phyloP scores from a whole-genome alignment of 2,797 vertebrate genomes.

The Thunnus albacares region DNA sequence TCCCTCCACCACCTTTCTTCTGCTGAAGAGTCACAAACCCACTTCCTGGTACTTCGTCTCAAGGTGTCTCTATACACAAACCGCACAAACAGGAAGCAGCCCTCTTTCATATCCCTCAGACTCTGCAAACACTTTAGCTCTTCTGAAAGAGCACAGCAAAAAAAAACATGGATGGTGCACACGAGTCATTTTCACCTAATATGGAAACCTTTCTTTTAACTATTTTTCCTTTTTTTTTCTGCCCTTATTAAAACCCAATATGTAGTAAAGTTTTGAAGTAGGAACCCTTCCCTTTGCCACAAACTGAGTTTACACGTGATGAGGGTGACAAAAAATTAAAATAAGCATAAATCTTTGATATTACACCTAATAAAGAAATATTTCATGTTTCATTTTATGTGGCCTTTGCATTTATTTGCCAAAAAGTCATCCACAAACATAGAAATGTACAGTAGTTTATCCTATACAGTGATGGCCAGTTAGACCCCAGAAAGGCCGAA shows the following conservation, averaged over 20 bases:
- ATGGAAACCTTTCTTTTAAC: neutral
- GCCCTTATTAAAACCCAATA: slow-evolving; percentile 28
- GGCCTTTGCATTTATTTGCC: too few relatives aligned
- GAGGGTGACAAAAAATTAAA: neutral
- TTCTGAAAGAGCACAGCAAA: slow-evolving; percentile 57
- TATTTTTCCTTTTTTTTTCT: slow-evolving; percentile 13
- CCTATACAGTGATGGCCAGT: neutral
- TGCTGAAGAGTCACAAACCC: slow-evolving; percentile 71
- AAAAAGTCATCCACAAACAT: neutral
- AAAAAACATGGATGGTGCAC: slow-evolving; percentile 58
- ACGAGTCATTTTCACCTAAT: slow-evolving; percentile 56
- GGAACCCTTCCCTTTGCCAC: neutral
- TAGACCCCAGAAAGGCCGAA: too few relatives aligned
- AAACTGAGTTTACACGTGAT: neutral
- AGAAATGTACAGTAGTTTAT: neutral
- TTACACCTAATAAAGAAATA: slow-evolving; percentile 13
- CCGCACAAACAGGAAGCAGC: slow-evolving; percentile 87
- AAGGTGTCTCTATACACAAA: slow-evolving; percentile 67
- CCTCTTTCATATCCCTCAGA: slow-evolving; percentile 77
- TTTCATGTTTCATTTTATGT: too few relatives aligned
- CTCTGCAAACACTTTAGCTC: slow-evolving; percentile 45
- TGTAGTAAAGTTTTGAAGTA: slow-evolving; percentile 3
- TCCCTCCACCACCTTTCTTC: slow-evolving; percentile 41
- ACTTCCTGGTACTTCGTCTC: slow-evolving; percentile 78
- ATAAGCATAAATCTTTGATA: neutral